Evolutionary conservation across 2,113 vertebrate genomes (phyloP).

Genomic region (Gambusia affinis): DNA sequence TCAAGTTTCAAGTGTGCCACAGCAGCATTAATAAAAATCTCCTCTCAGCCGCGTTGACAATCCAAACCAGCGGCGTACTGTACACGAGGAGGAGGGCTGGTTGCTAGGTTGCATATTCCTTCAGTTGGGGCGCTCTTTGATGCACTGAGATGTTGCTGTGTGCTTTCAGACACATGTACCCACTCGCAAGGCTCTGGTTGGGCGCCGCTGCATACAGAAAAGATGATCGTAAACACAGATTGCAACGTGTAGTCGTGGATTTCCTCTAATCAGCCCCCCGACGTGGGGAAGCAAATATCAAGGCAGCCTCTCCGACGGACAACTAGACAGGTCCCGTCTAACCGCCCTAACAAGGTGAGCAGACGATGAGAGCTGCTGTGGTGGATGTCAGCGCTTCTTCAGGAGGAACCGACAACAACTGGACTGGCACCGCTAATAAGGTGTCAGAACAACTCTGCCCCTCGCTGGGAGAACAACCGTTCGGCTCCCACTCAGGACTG

Average conservation of each 20-base stretch:
- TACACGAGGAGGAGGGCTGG: slow-evolving; percentile 56
- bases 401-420: slow-evolving; percentile 53
- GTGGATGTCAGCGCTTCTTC: slow-evolving; percentile 54
- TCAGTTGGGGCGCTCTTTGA: slow-evolving; percentile 47
- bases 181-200: slow-evolving; percentile 33
- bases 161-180: slow-evolving; percentile 39
- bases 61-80: slow-evolving; percentile 39
- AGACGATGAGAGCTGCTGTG: slow-evolving; percentile 52
- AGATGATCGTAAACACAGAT: slow-evolving; percentile 25
- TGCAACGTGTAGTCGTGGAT: slow-evolving; percentile 18
- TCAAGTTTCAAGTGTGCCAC: neutral
- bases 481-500: slow-evolving; percentile 18
- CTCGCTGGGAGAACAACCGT: slow-evolving; percentile 23
- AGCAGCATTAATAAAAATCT: slow-evolving; percentile 8
- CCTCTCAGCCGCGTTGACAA: slow-evolving; percentile 5
- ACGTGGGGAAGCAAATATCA: slow-evolving; percentile 42
- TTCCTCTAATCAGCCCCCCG: slow-evolving; percentile 28
- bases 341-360: slow-evolving; percentile 68
- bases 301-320: slow-evolving; percentile 25
- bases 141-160: slow-evolving; percentile 30
- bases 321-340: slow-evolving; percentile 41
- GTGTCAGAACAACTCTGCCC: slow-evolving; percentile 52
- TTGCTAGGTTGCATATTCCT: slow-evolving; percentile 66
- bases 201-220: slow-evolving; percentile 28
- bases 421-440: slow-evolving; percentile 61